Conservation (phyloP, 2,797 vertebrate species). For the Hoplostethus atlanticus region DNA sequence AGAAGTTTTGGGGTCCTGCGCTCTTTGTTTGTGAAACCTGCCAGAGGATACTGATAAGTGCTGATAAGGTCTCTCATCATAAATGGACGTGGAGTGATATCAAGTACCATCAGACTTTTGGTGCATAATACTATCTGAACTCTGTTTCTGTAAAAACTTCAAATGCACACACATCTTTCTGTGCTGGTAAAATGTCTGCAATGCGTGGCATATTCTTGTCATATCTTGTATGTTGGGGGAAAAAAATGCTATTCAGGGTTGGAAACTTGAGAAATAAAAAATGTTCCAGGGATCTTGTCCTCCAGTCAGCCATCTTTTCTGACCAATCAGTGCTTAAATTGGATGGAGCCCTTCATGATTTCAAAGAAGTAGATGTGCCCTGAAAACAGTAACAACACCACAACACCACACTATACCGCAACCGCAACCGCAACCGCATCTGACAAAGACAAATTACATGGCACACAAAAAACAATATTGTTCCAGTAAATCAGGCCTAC, state of each 20-base stretch:
- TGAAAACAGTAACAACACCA: not conserved
- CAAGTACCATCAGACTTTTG: constrained; percentile 12
- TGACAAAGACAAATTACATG: constrained; percentile 23
- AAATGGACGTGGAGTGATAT: constrained; percentile 33
- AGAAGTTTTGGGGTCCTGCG: constrained; percentile 64
- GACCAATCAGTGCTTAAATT: not conserved
- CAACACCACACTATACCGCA: not conserved
- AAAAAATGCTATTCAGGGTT: too few species aligned
- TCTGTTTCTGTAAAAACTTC: constrained; percentile 21
- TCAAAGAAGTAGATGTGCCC: not conserved
- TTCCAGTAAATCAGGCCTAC: constrained; percentile 14
- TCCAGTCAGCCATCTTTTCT: not conserved
- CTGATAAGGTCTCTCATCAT: constrained; percentile 49
- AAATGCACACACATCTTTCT: constrained; percentile 9
- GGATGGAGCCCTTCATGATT: not conserved
- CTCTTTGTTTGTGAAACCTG: constrained; percentile 66
- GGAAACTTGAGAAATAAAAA: too few species aligned
- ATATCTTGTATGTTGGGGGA: not conserved
- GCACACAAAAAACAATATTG: constrained; percentile 11
- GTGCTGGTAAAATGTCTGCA: not conserved
- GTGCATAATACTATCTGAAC: constrained; percentile 1
- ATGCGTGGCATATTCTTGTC: not conserved
- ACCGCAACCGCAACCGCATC: not conserved
- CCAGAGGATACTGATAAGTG: constrained; percentile 63
- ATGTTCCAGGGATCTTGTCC: too few species aligned